Evolutionary conservation across 2,888 invertebrate species (phyloP).

Genomic region (Drosophila stalkeri): DNA sequence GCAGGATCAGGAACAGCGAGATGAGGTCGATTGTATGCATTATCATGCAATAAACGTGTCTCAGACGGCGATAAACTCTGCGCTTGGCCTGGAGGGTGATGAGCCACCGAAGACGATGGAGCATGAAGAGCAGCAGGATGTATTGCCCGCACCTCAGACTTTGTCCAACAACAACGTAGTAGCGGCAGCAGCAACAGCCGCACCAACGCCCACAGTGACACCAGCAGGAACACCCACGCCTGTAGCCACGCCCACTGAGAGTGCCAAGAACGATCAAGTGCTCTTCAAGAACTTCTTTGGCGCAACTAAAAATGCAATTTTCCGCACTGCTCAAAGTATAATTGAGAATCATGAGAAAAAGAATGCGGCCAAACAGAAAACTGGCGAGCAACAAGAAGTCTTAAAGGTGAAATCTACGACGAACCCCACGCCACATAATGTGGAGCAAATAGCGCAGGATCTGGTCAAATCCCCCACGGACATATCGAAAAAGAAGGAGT

Average conservation of each 20-base stretch:
- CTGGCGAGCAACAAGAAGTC: conserved; percentile 44
- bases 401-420: conserved; percentile 17
- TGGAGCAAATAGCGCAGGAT: conserved; percentile 48
- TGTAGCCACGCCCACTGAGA: conserved; percentile 61
- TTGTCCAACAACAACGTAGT: not conserved
- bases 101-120: conserved; percentile 40
- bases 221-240: conserved; percentile 56
- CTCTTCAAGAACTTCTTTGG: conserved; percentile 85
- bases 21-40: conserved; percentile 66
- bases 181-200: not conserved
- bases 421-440: conserved; percentile 25
- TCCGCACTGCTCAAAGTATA: conserved; percentile 85
- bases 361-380: conserved; percentile 84
- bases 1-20: conserved; percentile 37
- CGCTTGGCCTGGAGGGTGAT: conserved; percentile 55
- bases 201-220: conserved; percentile 26
- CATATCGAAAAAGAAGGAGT: conserved; percentile 84
- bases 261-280: conserved; percentile 83
- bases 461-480: conserved; percentile 84
- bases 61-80: conserved; percentile 73
- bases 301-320: conserved; percentile 85
- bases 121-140: conserved; percentile 18
- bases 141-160: conserved; percentile 9
- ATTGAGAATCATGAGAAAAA: conserved; percentile 85
- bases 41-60: conserved; percentile 83